A percentile compares a stretch with the other conserved stretches of the same genome.
phyloP scores from a whole-genome alignment of 2,797 vertebrate genomes.

The Halcyon chelicuti region DNA sequence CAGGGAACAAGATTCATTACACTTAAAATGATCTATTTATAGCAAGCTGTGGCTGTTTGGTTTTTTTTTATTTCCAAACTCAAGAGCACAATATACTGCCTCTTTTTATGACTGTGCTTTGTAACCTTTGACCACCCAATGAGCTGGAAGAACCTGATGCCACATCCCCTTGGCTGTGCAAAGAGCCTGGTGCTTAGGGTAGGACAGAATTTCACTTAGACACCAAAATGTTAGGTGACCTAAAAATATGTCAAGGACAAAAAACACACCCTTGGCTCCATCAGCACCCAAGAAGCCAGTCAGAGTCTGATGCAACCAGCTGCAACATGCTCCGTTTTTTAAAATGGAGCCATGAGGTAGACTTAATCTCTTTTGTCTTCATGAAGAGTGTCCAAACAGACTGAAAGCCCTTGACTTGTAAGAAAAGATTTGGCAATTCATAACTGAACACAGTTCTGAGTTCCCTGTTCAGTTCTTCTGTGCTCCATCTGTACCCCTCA shows the following conservation, averaged over 20 bases:
- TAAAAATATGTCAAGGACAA: neutral
- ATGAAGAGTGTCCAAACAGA: neutral
- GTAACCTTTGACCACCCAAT: neutral
- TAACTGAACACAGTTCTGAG: neutral
- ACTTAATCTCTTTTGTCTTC: neutral
- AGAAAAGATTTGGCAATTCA: neutral
- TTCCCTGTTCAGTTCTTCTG: neutral
- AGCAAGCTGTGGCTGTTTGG: neutral
- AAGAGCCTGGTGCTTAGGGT: neutral
- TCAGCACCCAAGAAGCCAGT: neutral
- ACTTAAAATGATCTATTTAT: conserved; percentile 2
- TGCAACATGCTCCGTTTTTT: conserved; percentile 10
- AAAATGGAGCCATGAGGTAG: neutral
- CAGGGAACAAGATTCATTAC: neutral
- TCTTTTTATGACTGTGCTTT: fast-evolving
- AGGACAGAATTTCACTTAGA: neutral
- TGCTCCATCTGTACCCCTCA: neutral
- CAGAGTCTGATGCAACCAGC: conserved; percentile 21
- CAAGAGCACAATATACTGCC: neutral
- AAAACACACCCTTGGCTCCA: conserved; percentile 12
- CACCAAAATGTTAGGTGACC: neutral
- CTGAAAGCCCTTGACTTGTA: neutral
- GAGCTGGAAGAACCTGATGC: neutral
- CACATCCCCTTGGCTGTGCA: neutral
- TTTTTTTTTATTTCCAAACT: neutral